Base-by-base conservation (phyloP, 1,140 invertebrate genomes). In the Bombus superbus region DNA sequence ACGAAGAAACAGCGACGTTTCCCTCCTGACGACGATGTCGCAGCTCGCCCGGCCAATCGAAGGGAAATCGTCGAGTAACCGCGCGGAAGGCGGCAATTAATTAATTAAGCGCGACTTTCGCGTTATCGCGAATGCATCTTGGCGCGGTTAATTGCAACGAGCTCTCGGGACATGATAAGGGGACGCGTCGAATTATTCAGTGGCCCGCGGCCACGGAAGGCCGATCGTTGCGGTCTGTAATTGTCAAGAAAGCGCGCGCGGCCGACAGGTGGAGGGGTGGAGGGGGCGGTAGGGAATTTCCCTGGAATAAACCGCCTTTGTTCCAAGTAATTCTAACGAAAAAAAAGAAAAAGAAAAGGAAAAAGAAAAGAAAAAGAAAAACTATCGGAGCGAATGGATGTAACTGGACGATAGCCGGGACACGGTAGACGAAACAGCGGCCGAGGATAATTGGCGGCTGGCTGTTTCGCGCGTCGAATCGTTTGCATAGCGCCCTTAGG, bases 371-470 rank as follows among this genome's bases (percentile, higher is more conserved):
- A 32, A 32, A 32, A 32, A 32, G 32, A 32, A 32, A 38, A 25
- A 38, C 8, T 68, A 6, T 68, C 64, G 8, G 32, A 53, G 47
- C 22, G 22, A 53, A 53, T 53, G 91, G 89, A 93, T 69, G 35
- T 93, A 93, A 84, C 76, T 32, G 22, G 76, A 53, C 28, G 66
- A 69, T 69, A 9, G 6, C 18, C 32, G 35, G 25, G 40, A 13
- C 42, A 80, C 73, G 86, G 91, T 91, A 83, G 75, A 78, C 47
- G 47, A 53, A 53, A 53, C 47, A 53, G 47, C 47, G 47, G 47
- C 47, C 47, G 47, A 18, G 47, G 47, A 88, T 92, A 94, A 94
- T 94, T 94, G 94, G 90, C 90, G 92, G 92, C 92, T 42, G 40
- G 13, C 47, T 71, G 38, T 71, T 40, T 40, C 68, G 69, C 40